Base-by-base conservation (phyloP, 1,140 invertebrate genomes). In the Hypsibius dujardini region DNA sequence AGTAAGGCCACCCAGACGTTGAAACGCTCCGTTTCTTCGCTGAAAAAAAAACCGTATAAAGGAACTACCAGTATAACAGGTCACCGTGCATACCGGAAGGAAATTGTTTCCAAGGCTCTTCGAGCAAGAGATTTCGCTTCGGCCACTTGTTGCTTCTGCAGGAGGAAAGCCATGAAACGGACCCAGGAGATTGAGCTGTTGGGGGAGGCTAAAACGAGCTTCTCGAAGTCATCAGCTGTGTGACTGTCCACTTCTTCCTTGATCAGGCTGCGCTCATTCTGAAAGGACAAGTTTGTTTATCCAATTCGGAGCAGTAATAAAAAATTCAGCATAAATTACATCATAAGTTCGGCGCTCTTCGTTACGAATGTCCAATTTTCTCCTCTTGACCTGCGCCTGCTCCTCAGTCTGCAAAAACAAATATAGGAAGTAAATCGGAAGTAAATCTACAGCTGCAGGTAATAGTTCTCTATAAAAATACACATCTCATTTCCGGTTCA, bases 1-100 rank as follows among this genome's bases (percentile, higher is more conserved):
- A 98, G 77, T 75, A 89, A 84, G 0, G 90, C 90, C 40, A 90
- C 84, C 91, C 92, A 97, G 40, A 98, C 81, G 78, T 96, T 96
- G 1, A 93, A 79, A 72, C 86, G 87, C 74, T 98, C 94, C 59
- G 86, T 82, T 75, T 92, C 87, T 75, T 92, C 87, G 40, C 83
- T 83, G 46, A 45, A 74, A 56, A 7, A 56, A 56, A 56, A 56
- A 72, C 45, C 3, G 47, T 71, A 50, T 7, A 76, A 46, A 47
- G 2, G 2, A 70, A n/a, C 14, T 71, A 74, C 40, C 47, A 1
- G 14, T 14, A 2, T 62, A 1, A 47, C 15, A 62, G 14, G 56
- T 70, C 15, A 47, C 1, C 28, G 46, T 28, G 1, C 28, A 72
- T 72, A 81, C 80, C 87, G 84, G 77, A 88, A 90, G 72, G 85